These are phyloP conservation scores for Trematomus bernacchii DNA, from an alignment of 2,797 vertebrate species.

Conservation along the genomic window DNA sequence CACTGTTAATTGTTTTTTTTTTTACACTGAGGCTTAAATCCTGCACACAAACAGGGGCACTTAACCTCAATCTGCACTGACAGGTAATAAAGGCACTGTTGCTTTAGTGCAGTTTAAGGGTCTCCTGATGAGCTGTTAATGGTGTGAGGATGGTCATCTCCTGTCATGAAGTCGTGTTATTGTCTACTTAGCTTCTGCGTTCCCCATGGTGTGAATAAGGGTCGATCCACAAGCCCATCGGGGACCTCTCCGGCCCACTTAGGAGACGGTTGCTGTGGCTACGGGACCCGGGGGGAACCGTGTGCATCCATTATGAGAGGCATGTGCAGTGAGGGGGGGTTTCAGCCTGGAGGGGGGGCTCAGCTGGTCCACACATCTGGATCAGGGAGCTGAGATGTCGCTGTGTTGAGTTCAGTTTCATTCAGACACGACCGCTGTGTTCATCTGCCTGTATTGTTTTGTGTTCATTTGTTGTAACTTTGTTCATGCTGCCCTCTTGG, in stretches of 20 bases:
- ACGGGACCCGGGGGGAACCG: constrained; percentile 50
- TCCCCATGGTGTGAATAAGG: constrained; percentile 56
- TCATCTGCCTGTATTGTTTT: too few relatives aligned
- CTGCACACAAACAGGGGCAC: constrained; percentile 1
- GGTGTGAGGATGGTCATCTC: constrained; percentile 18
- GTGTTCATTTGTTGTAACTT: too few relatives aligned
- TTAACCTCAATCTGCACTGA: constrained; percentile 15
- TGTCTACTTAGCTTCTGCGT: constrained; percentile 17
- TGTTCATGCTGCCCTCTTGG: too few relatives aligned
- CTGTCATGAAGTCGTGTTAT: constrained; percentile 29
- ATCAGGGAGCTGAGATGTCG: constrained; percentile 32
- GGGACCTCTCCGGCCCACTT: constrained; percentile 69
- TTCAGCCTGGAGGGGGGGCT: constrained; percentile 43
- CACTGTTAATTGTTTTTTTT: constrained; percentile 63
- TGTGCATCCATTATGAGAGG: constrained; percentile 75
- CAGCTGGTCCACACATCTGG: constrained; percentile 64
- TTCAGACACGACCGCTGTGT: not conserved
- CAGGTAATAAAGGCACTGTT: constrained; percentile 1
- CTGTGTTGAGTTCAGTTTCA: not conserved
- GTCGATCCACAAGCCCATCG: constrained; percentile 55
- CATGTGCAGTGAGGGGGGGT: constrained; percentile 62
- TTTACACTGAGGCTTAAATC: constrained; percentile 26
- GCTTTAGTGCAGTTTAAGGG: constrained; percentile 20
- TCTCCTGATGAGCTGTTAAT: constrained; percentile 51
- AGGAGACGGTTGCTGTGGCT: constrained; percentile 75